These are phyloP conservation scores for Agapornis roseicollis DNA, from an alignment of 2,113 vertebrate genomes.

Conservation along the genomic window DNA sequence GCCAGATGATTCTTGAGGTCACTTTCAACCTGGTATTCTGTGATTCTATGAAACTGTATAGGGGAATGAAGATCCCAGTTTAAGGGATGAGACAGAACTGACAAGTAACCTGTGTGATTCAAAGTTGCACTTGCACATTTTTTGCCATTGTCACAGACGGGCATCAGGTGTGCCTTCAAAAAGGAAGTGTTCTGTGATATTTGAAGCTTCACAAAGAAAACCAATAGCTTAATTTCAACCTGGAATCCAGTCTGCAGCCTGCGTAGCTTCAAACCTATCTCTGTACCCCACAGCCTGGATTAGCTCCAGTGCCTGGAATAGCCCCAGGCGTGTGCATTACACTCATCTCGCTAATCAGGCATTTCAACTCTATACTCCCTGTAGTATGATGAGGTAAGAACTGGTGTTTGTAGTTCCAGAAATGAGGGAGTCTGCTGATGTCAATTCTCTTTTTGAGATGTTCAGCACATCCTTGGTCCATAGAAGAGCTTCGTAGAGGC, in stretches of 20 bases:
- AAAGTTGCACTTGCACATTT: not conserved
- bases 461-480: not conserved
- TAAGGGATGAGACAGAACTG: not conserved
- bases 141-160: not conserved
- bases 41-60: not conserved
- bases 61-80: not conserved
- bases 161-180: not conserved
- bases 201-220: not conserved
- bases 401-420: not conserved
- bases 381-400: not conserved
- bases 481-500: not conserved
- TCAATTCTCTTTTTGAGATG: not conserved
- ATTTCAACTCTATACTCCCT: not conserved
- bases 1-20: not conserved
- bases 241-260: not conserved
- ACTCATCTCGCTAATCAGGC: not conserved
- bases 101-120: not conserved
- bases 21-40: not conserved
- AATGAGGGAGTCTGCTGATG: not conserved
- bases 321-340: constrained; percentile 2
- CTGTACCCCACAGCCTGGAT: not conserved
- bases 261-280: not conserved
- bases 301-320: constrained; percentile 18
- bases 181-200: not conserved
- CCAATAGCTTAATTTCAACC: not conserved